Base-by-base conservation (phyloP, 1,140 invertebrate genomes). In the Helicoverpa zea region DNA sequence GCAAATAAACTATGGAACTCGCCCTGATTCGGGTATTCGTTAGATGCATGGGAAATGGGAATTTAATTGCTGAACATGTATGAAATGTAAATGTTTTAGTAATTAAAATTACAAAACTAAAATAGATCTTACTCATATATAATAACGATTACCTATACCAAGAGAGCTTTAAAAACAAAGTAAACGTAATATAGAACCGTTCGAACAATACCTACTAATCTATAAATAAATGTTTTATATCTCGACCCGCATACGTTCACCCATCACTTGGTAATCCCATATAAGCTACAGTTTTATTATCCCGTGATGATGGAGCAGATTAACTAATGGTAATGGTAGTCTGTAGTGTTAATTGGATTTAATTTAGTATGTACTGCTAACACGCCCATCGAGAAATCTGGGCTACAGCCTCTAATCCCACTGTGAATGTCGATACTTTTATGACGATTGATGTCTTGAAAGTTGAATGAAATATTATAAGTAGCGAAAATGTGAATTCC, bases 241-340 rank as follows among this genome's bases (percentile, higher is more conserved):
- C 56, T 43, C 47, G 59, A 35, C 87, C 86, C 87, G 86, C 84
- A 87, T 89, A 74, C 64, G 78, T 58, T 58, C 47, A 43, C 56
- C 77, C 72, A 84, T 86, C 79, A 83, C 83, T 63, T 86, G 83
- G 43, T 86, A 84, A 83, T 87, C 84, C 84, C 79, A 74, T 79
- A 84, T 85, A 84, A 82, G 83, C 84, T 83, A 81, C 73, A 72
- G 77, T 90, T 92, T 91, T 90, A 90, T 89, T 87, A 83, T 86
- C 29, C 23, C 43, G 23, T 70, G 80, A 87, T 89, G 87, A 91
- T 88, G 70, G 83, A 82, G 81, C 82, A 88, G 80, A 91, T 90
- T 88, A 89, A 84, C 83, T 91, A 89, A 90, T 91, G 80, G 86
- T 91, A 89, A 90, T 91, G 80, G 86, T 2, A 58, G 80, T 88